These are phyloP conservation scores for Petrophora chlorosata DNA, from an alignment of 2,888 invertebrate species.

Conservation along the genomic window DNA sequence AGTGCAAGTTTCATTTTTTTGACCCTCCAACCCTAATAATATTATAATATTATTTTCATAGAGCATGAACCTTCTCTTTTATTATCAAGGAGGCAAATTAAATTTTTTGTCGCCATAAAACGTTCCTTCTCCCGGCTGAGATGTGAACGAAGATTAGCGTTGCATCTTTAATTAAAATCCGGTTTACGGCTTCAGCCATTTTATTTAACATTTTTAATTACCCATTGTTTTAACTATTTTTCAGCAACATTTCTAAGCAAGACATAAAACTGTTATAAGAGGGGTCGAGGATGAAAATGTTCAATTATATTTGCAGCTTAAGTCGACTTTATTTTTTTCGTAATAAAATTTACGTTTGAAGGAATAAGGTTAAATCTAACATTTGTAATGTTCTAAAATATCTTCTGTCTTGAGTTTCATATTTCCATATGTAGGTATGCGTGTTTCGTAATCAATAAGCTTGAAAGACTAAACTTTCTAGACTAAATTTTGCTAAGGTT, in stretches of 20 bases:
- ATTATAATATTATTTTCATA: conserved; percentile 13
- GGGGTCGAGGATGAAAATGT: neutral
- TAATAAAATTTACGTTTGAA: neutral
- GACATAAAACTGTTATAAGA: conserved; percentile 1
- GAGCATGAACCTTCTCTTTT: conserved; percentile 23
- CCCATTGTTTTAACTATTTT: conserved; percentile 22
- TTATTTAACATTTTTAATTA: conserved; percentile 39
- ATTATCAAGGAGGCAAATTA: conserved; percentile 43
- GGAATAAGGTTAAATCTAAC: too few relatives aligned
- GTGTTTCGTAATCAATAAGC: too few relatives aligned
- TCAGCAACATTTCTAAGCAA: conserved; percentile 7
- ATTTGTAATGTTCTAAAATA: too few relatives aligned
- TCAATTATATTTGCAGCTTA: neutral
- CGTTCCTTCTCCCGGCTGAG: conserved; percentile 41
- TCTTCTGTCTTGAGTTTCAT: too few relatives aligned
- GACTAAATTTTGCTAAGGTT: too few relatives aligned
- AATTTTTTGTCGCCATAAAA: conserved; percentile 46
- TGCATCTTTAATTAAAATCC: conserved; percentile 63
- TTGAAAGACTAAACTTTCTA: too few relatives aligned
- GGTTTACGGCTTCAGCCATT: conserved; percentile 44
- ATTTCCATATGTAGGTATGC: too few relatives aligned
- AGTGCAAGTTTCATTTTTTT: too few relatives aligned
- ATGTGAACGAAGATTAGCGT: conserved; percentile 54
- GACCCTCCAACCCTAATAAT: too few relatives aligned
- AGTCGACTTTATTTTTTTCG: neutral